Base-by-base conservation (phyloP, 1,140 invertebrate species). In the Drosophila pachea region DNA sequence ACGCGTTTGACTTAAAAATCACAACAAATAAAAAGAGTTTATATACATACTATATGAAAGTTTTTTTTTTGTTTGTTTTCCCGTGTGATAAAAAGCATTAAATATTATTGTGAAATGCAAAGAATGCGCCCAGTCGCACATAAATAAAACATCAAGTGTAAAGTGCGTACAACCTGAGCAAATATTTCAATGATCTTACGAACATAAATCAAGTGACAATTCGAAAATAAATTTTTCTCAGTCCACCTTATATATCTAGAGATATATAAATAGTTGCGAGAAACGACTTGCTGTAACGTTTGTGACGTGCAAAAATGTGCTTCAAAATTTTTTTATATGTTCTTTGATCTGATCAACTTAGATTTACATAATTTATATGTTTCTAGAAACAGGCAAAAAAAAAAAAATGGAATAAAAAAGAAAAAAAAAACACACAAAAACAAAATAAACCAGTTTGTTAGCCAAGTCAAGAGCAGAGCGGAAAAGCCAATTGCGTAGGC, bases 71-170 rank as follows among this genome's bases (percentile, higher is more conserved):
- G 38, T 31, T 22, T 55, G 14, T 22, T 22, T 22, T 22, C 22
- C 3, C 33, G 11, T 12, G 31, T 53, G 56, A 73, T 58, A 68
- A 68, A 73, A 73, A 68, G 54, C 36, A 32, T 67, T 83, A 43
- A 70, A 49, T 55, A 73, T 75, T 54, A 64, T 83, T 75, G 78
- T 78, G 79, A 84, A 83, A 83, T 83, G 53, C 36, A 14, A 7
- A 78, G 78, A 71, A 78, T 78, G 76, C 62, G 42, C 38, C 50
- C 40, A 42, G 40, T 58, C 55, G 49, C 56, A 42, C 36, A 35
- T 54, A 50, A 62, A 73, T 45, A 59, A 48, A 49, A 68, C 33
- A 31, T 38, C 42, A 35, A 63, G 53, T 81, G 74, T 73, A 56
- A 73, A 73, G 77, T 81, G 73, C 69, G 77, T 81, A 50, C 76